phyloP scores from a whole-genome alignment of 2,113 vertebrate species.

The Festucalex cinctus region DNA sequence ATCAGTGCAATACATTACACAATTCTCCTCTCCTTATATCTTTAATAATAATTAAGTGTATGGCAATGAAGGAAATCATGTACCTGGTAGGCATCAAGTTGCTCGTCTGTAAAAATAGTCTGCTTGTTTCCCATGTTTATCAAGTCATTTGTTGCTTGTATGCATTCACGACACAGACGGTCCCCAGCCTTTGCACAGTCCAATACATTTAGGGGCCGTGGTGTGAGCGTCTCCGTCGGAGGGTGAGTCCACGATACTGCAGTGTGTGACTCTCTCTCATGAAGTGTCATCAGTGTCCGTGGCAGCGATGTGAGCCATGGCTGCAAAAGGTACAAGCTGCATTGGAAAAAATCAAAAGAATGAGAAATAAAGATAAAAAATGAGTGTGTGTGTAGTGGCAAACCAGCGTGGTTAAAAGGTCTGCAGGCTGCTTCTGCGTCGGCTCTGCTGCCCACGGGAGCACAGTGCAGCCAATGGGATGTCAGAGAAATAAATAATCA shows the following conservation, averaged over 20 bases:
- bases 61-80: constrained; percentile 30
- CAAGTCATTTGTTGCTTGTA: constrained; percentile 69
- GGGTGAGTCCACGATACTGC: constrained; percentile 31
- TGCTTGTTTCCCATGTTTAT: constrained; percentile 93
- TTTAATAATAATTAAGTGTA: neutral
- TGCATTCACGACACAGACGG: constrained; percentile 77
- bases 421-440: constrained; percentile 31
- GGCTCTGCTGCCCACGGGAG: constrained; percentile 44
- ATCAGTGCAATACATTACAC: no score
- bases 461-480: constrained; percentile 33
- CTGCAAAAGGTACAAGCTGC: constrained; percentile 16
- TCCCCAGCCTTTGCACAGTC: constrained; percentile 67
- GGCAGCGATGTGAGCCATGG: constrained; percentile 38
- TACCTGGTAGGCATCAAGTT: constrained; percentile 94
- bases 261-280: constrained; percentile 25
- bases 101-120: constrained; percentile 95
- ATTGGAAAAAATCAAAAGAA: neutral
- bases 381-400: neutral
- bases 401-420: neutral
- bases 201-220: constrained; percentile 78
- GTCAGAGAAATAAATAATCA: constrained; percentile 45
- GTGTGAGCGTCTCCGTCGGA: constrained; percentile 63
- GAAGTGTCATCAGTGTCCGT: constrained; percentile 21
- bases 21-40: neutral
- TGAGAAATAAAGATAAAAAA: neutral